Percentiles rank a stretch among this genome's conserved stretches.
These are phyloP conservation scores for Pinctada fucata DNA, from an alignment of 2,888 invertebrate species.

Conservation along the genomic window DNA sequence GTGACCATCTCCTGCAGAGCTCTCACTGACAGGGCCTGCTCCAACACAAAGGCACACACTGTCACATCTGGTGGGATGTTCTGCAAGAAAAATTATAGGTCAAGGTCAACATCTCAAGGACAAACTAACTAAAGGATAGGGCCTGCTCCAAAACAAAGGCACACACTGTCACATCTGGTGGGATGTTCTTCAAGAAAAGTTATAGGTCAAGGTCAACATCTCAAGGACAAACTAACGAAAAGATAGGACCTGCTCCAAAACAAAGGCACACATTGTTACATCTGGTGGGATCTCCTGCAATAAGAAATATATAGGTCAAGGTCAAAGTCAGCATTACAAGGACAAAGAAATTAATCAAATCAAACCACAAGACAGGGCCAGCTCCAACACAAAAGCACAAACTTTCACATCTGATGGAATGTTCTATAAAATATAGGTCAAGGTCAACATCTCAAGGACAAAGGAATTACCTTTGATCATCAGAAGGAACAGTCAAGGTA, in stretches of 20 bases:
- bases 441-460: too few relatives aligned
- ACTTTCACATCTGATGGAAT: conserved; percentile 98
- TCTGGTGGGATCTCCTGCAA: conserved; percentile 92
- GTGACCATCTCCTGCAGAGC: conserved; percentile 99
- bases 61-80: conserved; percentile 97
- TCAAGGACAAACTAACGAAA: neutral
- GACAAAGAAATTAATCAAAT: too few relatives aligned
- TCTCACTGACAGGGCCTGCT: conserved; percentile 98
- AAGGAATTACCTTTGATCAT: too few relatives aligned
- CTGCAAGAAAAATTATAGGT: conserved; percentile 55
- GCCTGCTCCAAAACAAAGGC: conserved; percentile 99
- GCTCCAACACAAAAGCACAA: conserved; percentile 99
- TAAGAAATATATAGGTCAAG: neutral
- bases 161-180: conserved; percentile 98
- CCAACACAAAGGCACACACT: conserved; percentile 99
- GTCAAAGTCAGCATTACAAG: neutral
- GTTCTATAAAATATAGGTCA: conserved; percentile 77
- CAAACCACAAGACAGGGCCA: conserved; percentile 87
- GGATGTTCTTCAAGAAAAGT: conserved; percentile 83
- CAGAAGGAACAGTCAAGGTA: too few relatives aligned
- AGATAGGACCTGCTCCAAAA: conserved; percentile 99
- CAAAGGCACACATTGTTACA: conserved; percentile 98
- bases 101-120: neutral
- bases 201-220: too few relatives aligned
- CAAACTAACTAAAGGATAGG: conserved; percentile 81